Evolutionary conservation across 2,888 invertebrate genomes (phyloP), one percentile per base, ranked within the genome.

Genomic region (Pristionchus entomophagus): DNA sequence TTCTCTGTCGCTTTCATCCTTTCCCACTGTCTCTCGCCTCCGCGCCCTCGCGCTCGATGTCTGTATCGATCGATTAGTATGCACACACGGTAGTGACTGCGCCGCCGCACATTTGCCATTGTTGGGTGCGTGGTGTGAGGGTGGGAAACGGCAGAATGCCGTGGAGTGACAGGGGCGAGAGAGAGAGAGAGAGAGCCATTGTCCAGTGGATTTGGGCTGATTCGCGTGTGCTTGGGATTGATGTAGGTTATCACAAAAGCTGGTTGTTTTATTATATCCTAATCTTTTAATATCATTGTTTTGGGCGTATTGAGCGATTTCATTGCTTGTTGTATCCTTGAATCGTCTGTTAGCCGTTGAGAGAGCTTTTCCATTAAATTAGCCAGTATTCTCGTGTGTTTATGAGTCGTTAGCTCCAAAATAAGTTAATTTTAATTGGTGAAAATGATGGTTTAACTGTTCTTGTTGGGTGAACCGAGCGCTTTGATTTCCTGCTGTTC

Each of bases 71-170:
- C 62, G 62, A 65, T 65, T 29, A 65, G 62, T 10, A 14, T 65
- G 62, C 26, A 35, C 62, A 65, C 56, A 56, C 56, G 56, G 62
- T 65, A 35, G 62, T 35, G 26, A 45, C 8, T 45, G 45, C 45
- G 45, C 45, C 45, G 14, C 45, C 45, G 14, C 45, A 45, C 62
- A 65, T 32, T 65, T 26, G 26, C 4, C 62, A 35, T n/a, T 45
- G 14, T 45, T 45, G 56, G 26, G 19, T 12, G 10, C 35, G 62
- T 35, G 35, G 62, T 32, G 62, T 35, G 59, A 19, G 51, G 3
- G 59, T 59, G 62, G 62, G 62, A 65, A 65, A 65, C 62, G 62
- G 17, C 62, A 65, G 62, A 65, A 65, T 65, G 62, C 19, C 29
- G 17, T 29, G 62, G 4, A 32, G 62, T 65, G 62, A 29, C 62